phyloP scores from a whole-genome alignment of 2,113 vertebrate species.

The Butorides virescens region DNA sequence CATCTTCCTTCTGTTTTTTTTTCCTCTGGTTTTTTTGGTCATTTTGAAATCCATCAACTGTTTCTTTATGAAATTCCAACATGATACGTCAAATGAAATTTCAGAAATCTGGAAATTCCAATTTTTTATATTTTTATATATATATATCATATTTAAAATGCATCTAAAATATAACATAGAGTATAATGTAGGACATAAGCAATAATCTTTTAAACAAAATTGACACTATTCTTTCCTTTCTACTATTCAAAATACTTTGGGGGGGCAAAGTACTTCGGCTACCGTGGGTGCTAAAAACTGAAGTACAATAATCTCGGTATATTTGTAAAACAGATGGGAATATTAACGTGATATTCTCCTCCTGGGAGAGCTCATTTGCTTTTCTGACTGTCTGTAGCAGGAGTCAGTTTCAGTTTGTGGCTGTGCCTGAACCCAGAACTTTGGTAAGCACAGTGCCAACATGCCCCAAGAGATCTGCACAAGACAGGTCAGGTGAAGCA shows the following conservation, averaged over 20 bases:
- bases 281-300: background rate
- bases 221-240: background rate
- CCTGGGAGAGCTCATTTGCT: background rate
- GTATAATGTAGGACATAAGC: background rate
- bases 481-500: background rate
- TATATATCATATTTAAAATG: background rate
- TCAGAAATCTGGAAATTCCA: background rate
- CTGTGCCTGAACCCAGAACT: background rate
- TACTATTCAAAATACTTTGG: background rate
- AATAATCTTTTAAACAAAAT: background rate
- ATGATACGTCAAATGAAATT: background rate
- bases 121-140: too few species aligned
- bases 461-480: background rate
- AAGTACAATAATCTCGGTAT: background rate
- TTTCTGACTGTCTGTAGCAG: background rate
- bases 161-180: background rate
- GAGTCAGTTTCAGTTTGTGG: background rate
- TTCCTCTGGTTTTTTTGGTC: rapidly evolving
- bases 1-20: too few species aligned
- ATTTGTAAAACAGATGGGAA: background rate
- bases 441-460: rapidly evolving
- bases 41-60: background rate
- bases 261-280: background rate
- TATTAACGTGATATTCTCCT: background rate
- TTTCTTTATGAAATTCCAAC: background rate